phyloP scores from a whole-genome alignment of 2,113 vertebrate genomes.

The Tragelaphus buxtoni region DNA sequence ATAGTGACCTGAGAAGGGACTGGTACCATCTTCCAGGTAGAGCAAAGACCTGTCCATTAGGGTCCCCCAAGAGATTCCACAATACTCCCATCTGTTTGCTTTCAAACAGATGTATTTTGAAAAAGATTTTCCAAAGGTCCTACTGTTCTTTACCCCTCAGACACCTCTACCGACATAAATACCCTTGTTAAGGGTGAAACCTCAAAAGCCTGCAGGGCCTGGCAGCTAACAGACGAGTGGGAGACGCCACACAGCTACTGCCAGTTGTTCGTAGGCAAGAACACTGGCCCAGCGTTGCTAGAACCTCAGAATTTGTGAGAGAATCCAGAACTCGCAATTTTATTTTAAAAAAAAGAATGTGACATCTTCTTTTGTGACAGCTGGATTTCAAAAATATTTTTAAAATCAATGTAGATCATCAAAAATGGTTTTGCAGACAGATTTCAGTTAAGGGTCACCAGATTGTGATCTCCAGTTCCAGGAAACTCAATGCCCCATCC shows the following conservation, averaged over 20 bases:
- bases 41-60: not conserved
- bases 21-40: not conserved
- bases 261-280: not conserved
- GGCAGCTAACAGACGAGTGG: not conserved
- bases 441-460: not conserved
- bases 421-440: not conserved
- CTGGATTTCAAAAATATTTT: constrained; percentile 14
- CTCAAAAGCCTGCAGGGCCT: not conserved
- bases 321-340: not conserved
- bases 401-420: not conserved
- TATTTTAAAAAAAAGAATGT: not conserved
- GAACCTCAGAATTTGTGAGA: not conserved
- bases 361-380: not conserved
- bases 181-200: not conserved
- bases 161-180: not conserved
- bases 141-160: not conserved
- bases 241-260: not conserved
- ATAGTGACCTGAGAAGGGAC: not conserved
- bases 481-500: not conserved
- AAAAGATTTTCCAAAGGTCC: not conserved
- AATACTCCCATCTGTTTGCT: not conserved
- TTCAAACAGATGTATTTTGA: not conserved
- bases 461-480: not conserved
- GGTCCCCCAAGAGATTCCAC: not conserved
- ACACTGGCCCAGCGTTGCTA: not conserved